Base-by-base conservation (phyloP, 2,113 vertebrate species). In the Heterotilapia buettikoferi region DNA sequence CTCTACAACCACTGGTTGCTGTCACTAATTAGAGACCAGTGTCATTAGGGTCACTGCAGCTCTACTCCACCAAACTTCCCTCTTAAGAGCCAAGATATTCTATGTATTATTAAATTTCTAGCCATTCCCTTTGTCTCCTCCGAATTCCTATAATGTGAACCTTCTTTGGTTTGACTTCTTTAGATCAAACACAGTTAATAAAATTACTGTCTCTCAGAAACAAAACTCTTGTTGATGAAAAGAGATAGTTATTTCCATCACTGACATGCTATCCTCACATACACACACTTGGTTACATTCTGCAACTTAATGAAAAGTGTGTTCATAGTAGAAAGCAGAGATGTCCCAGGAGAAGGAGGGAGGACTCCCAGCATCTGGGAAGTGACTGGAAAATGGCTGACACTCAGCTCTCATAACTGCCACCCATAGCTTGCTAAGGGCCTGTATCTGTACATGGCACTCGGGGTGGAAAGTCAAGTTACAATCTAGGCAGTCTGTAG, bases 271-370 rank as follows among this genome's bases (percentile, higher is more conserved):
- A 7, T 66, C 18, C 31, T 66, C 31, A 66, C 31, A 66, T n/a
- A 38, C 0, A 36, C 18, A 36, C 63, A 68, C 63, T 38, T 13
- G 19, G 11, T 38, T 21, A 68, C 4, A 40, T 38, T 68, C 33
- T 68, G 63, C 63, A 68, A 38, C 33, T 68, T 68, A 8, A 68
- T 5, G 6, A 68, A 68, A 68, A 66, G 63, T 40, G 61, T 66
- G 0, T 13, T 68, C 19, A 68, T 40, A 68, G 33, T 40, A 21
- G 63, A 40, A 40, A 21, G 63, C 6, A 40, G 19, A 21, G 63
- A 40, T 14, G 33, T 21, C 33, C 33, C 63, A 68, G 11, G 11
- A 68, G 33, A 40, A 68, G 11, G 6, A 40, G 63, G 33, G 33
- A 68, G 63, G 63, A 68, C 63, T 68, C 63, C 0, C 33, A 68